Conservation (phyloP, 64 coral and sea anemone genomes). For the Anthopleura sola region DNA sequence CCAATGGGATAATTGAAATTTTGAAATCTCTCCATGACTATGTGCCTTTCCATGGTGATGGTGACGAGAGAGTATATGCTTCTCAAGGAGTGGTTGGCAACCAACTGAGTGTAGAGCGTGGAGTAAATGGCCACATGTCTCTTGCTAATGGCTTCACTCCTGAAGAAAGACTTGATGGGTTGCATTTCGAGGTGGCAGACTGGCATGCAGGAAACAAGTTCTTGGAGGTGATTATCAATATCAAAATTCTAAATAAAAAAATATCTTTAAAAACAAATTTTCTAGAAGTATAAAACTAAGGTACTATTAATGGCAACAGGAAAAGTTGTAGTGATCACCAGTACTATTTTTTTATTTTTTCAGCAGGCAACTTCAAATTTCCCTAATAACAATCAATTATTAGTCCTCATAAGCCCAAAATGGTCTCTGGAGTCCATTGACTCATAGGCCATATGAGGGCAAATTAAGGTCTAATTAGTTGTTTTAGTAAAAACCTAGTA, state of each 20-base stretch:
- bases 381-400: too few species aligned
- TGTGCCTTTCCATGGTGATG: constrained; percentile 21
- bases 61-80: constrained; percentile 32
- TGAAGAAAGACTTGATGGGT: constrained; percentile 43
- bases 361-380: too few species aligned
- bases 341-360: too few species aligned
- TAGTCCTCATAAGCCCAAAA: too few species aligned
- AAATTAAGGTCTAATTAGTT: too few species aligned
- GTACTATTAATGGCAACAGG: not conserved
- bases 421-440: too few species aligned
- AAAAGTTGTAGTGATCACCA: too few species aligned
- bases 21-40: constrained; percentile 1
- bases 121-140: constrained; percentile 34
- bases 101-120: constrained; percentile 42
- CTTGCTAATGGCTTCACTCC: constrained; percentile 58
- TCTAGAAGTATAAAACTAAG: too few species aligned
- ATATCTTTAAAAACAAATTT: not conserved
- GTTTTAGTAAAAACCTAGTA: too few species aligned
- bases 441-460: too few species aligned
- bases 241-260: not conserved
- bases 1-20: constrained; percentile 23
- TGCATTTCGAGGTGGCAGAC: constrained; percentile 31
- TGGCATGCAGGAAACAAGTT: constrained; percentile 42
- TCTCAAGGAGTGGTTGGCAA: constrained; percentile 33
- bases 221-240: too few species aligned